Evolutionary conservation across 2,797 vertebrate species (phyloP).

Genomic region (Acanthornis magna): DNA sequence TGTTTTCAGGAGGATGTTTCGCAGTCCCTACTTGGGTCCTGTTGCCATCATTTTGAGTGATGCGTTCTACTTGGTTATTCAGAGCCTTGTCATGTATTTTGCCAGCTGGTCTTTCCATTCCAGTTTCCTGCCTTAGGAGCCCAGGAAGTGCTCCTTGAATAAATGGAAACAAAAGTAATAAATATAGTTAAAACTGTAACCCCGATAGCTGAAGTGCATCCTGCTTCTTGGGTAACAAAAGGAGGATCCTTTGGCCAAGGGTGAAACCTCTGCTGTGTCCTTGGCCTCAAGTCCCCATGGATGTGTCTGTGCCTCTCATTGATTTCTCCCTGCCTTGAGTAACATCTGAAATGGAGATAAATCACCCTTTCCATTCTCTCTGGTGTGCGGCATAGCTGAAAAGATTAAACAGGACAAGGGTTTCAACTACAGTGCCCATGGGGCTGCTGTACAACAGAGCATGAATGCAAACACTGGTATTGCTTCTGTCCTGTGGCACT

Average conservation of each 20-base stretch:
- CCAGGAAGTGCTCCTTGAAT: neutral
- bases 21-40: neutral
- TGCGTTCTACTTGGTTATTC: neutral
- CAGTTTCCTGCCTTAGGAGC: neutral
- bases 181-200: neutral
- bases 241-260: neutral
- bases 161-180: neutral
- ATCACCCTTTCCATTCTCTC: neutral
- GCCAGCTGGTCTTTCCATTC: neutral
- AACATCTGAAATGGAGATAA: slow-evolving; percentile 5
- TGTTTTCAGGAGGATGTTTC: neutral
- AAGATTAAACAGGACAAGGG: neutral
- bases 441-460: neutral
- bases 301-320: neutral
- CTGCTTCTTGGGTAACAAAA: neutral
- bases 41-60: neutral
- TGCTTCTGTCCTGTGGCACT: neutral
- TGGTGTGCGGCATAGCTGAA: neutral
- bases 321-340: neutral
- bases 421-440: neutral
- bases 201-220: neutral
- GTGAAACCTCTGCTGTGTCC: neutral
- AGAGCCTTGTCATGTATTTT: neutral
- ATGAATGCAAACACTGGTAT: neutral
- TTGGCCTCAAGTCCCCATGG: neutral